These are phyloP conservation scores for Caretta caretta DNA, from an alignment of 2,113 vertebrate genomes.

Conservation along the genomic window DNA sequence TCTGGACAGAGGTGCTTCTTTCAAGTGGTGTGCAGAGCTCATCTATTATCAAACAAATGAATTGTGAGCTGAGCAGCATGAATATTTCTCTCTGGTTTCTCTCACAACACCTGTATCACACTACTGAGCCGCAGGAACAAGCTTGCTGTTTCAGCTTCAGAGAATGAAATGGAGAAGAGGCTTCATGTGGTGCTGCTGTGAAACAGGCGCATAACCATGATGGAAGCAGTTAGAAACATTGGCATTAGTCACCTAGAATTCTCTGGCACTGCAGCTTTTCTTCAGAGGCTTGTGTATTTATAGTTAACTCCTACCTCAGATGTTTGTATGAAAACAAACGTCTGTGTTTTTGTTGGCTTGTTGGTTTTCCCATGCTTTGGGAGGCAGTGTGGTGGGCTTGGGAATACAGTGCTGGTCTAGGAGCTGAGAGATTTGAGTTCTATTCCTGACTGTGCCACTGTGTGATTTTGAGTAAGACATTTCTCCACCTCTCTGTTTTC, in stretches of 20 bases:
- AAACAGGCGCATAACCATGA: background rate
- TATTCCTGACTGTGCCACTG: background rate
- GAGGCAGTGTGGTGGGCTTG: too few species aligned
- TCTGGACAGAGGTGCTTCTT: background rate
- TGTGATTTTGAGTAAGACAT: background rate
- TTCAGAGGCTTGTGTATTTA: background rate
- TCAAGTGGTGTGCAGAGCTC: background rate
- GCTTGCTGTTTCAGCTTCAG: constrained; percentile 12
- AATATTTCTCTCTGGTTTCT: constrained; percentile 1
- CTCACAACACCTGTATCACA: background rate
- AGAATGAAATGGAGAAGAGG: constrained; percentile 17
- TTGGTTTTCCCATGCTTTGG: background rate
- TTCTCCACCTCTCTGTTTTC: background rate
- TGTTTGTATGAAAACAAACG: accelerated
- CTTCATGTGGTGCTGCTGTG: constrained; percentile 28
- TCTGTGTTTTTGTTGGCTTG: background rate
- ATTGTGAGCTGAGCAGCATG: background rate
- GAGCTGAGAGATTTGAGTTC: background rate
- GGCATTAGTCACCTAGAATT: constrained; percentile 23
- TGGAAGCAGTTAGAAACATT: constrained; percentile 14
- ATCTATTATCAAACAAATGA: background rate
- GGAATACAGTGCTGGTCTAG: background rate
- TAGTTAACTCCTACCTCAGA: background rate
- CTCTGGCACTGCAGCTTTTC: background rate
- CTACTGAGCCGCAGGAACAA: constrained; percentile 20